These are phyloP conservation scores for Pollenia angustigena DNA, from an alignment of 2,888 invertebrate species.

Conservation along the genomic window DNA sequence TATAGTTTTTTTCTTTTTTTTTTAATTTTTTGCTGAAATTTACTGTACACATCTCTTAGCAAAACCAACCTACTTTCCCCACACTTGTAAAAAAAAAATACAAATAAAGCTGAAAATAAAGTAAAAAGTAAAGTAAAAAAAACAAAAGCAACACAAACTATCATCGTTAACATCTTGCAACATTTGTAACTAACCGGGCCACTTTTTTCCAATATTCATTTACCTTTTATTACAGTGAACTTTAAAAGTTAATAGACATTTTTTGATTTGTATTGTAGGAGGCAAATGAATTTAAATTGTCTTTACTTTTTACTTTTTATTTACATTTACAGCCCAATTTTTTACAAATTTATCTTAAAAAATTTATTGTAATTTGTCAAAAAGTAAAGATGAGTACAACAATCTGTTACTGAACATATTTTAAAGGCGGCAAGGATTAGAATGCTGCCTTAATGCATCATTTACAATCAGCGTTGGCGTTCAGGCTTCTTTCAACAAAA, in stretches of 20 bases:
- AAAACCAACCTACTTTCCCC: conserved; percentile 65
- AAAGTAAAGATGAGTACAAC: no score
- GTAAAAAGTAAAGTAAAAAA: background rate
- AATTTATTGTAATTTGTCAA: no score
- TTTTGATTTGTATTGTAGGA: background rate
- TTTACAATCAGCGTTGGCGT: no score
- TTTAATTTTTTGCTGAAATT: conserved; percentile 26
- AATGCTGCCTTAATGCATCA: no score
- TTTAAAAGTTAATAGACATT: background rate
- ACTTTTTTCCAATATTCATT: conserved; percentile 44
- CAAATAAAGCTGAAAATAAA: conserved; percentile 4
- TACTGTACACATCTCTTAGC: conserved; percentile 35
- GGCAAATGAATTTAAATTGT: no score
- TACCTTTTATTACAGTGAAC: conserved; percentile 20
- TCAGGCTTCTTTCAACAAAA: no score
- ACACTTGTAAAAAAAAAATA: conserved; percentile 30
- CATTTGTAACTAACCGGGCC: conserved; percentile 52
- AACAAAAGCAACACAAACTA: conserved; percentile 32
- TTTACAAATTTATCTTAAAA: no score
- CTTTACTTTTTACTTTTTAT: no score
- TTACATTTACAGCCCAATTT: no score
- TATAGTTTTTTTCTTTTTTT: conserved; percentile 4
- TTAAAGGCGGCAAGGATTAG: no score
- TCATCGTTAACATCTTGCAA: conserved; percentile 53
- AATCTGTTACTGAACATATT: no score